These are phyloP conservation scores for Candoia aspera DNA, from an alignment of 2,113 vertebrate genomes.

Conservation along the genomic window DNA sequence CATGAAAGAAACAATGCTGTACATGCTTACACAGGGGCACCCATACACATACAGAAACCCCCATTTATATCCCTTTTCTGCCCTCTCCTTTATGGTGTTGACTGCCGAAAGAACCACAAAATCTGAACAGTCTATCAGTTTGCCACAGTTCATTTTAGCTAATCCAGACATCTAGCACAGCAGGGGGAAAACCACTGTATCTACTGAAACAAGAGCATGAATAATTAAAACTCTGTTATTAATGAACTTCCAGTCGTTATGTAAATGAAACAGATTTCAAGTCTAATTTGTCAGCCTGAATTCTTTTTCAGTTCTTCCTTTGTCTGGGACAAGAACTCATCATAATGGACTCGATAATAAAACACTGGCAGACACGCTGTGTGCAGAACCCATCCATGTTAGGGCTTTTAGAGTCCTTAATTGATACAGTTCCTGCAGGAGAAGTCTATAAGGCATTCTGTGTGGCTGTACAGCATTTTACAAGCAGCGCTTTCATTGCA, in stretches of 20 bases:
- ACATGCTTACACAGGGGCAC: not conserved
- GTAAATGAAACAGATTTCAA: slow-evolving; percentile 88
- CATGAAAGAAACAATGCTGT: slow-evolving; percentile 30
- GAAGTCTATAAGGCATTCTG: slow-evolving; percentile 77
- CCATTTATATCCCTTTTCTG: not conserved
- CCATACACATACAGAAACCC: not conserved
- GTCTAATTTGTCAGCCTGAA: slow-evolving; percentile 88
- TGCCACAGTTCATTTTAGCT: slow-evolving; percentile 80
- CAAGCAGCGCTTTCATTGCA: slow-evolving; percentile 62
- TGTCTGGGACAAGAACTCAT: slow-evolving; percentile 79
- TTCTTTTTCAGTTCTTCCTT: slow-evolving; percentile 84
- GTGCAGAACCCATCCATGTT: slow-evolving; percentile 72
- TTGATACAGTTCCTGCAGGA: slow-evolving; percentile 81
- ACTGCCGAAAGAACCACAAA: slow-evolving; percentile 74
- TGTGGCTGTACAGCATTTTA: slow-evolving; percentile 66
- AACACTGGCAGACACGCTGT: slow-evolving; percentile 77
- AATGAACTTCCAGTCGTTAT: slow-evolving; percentile 89
- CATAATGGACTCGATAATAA: slow-evolving; percentile 82
- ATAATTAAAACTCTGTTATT: slow-evolving; percentile 90
- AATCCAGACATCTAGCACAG: slow-evolving; percentile 84
- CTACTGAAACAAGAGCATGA: slow-evolving; percentile 90
- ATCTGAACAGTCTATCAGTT: slow-evolving; percentile 77
- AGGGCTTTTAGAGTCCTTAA: slow-evolving; percentile 78
- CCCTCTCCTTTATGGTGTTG: slow-evolving; percentile 53
- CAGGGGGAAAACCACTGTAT: slow-evolving; percentile 83